A percentile compares a stretch with the other conserved stretches of the same genome.
phyloP scores from a whole-genome alignment of 2,113 vertebrate species.

The Todiramphus chloris region DNA sequence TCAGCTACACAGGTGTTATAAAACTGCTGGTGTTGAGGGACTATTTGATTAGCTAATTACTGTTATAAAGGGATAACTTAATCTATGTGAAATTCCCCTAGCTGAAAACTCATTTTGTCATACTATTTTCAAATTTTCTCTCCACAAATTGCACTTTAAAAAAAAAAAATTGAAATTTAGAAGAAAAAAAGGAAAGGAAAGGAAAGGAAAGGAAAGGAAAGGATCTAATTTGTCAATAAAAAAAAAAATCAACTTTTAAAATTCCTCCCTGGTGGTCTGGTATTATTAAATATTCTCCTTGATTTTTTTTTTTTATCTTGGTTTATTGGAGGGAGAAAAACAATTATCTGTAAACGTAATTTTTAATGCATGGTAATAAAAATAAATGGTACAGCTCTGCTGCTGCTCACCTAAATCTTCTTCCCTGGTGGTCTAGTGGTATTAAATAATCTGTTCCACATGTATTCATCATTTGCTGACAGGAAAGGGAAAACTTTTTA shows the following conservation, averaged over 20 bases:
- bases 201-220: background rate
- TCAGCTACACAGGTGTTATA: constrained; percentile 66
- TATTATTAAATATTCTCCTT: constrained; percentile 84
- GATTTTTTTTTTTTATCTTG: constrained; percentile 73
- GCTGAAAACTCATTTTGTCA: constrained; percentile 52
- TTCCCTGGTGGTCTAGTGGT: constrained; percentile 86
- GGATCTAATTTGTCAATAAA: constrained; percentile 77
- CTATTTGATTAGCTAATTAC: constrained; percentile 74
- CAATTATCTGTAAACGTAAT: constrained; percentile 87
- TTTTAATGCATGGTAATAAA: constrained; percentile 89
- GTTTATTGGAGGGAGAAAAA: constrained; percentile 85
- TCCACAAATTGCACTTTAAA: constrained; percentile 58
- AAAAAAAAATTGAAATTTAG: constrained; percentile 72
- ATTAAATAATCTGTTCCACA: constrained; percentile 85
- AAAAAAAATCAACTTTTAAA: constrained; percentile 75
- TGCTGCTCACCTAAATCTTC: constrained; percentile 85
- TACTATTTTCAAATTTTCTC: constrained; percentile 64
- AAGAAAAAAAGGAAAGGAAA: constrained; percentile 14
- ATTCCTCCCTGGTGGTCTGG: constrained; percentile 79
- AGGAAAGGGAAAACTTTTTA: constrained; percentile 79
- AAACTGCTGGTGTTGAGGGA: constrained; percentile 71
- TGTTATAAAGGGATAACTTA: constrained; percentile 70
- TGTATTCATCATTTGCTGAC: constrained; percentile 85
- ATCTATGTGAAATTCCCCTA: constrained; percentile 56
- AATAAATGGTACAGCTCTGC: constrained; percentile 86